Evolutionary conservation across 2,113 vertebrate species (phyloP).

Genomic region (Prunella himalayana): DNA sequence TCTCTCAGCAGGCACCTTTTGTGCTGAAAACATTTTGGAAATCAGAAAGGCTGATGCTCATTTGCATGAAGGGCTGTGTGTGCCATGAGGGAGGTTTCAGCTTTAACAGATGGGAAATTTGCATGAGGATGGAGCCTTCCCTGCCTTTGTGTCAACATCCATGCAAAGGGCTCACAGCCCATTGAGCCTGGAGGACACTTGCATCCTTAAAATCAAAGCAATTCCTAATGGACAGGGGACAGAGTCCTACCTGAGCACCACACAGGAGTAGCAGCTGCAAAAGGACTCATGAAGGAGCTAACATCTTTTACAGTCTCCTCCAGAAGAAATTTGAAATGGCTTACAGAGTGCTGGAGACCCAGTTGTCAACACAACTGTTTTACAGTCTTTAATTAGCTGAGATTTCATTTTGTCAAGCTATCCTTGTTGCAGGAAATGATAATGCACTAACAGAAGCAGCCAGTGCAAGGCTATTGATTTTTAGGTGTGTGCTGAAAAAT

Average conservation of each 20-base stretch:
- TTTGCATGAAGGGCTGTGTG: neutral
- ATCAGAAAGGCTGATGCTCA: neutral
- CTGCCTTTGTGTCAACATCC: neutral
- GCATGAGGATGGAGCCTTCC: neutral
- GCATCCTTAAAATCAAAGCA: neutral
- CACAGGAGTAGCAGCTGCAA: neutral
- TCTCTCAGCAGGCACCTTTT: neutral
- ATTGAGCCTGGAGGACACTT: neutral
- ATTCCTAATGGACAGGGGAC: neutral
- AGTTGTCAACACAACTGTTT: neutral
- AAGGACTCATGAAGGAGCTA: neutral
- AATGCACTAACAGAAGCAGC: neutral
- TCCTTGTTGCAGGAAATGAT: constrained; percentile 19
- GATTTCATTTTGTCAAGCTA: neutral
- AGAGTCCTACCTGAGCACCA: neutral
- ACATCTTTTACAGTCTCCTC: neutral
- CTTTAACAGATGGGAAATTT: neutral
- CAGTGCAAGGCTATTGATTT: constrained; percentile 6
- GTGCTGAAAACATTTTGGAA: neutral
- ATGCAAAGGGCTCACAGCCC: neutral
- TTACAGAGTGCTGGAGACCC: neutral
- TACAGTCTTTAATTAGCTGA: neutral
- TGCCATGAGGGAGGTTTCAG: neutral
- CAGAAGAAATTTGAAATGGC: neutral
- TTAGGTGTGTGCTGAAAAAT: neutral